Conservation (phyloP, 2,888 invertebrate species). For the Eurytoma adleriae region DNA sequence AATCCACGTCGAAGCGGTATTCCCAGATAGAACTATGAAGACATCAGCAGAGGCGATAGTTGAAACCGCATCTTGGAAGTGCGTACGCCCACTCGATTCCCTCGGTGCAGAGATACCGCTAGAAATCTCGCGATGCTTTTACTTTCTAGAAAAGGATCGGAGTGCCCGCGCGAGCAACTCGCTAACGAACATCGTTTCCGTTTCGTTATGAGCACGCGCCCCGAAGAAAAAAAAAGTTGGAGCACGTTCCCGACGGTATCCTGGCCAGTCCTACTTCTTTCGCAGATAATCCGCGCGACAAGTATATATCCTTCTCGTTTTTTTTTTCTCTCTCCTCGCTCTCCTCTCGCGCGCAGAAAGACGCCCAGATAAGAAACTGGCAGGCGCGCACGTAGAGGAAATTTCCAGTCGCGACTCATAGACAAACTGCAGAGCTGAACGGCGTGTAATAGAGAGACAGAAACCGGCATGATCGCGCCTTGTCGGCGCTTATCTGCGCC, state of each 20-base stretch:
- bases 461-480: slow-evolving; percentile 1
- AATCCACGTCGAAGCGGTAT: slow-evolving; percentile 41
- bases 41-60: slow-evolving; percentile 20
- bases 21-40: slow-evolving; percentile 40
- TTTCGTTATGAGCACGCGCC: slow-evolving; percentile 14
- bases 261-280: background rate
- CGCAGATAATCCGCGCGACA: slow-evolving; percentile 27
- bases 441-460: slow-evolving; percentile 24
- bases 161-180: background rate
- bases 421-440: slow-evolving; percentile 1
- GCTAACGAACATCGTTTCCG: slow-evolving; percentile 26
- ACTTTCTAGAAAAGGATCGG: slow-evolving; percentile 36
- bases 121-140: slow-evolving; percentile 33
- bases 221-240: background rate
- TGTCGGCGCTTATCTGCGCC: slow-evolving; percentile 60
- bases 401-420: slow-evolving; percentile 42
- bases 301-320: too few relatives aligned
- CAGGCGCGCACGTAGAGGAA: slow-evolving; percentile 25
- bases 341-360: background rate
- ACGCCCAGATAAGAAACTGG: slow-evolving; percentile 44
- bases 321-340: background rate
- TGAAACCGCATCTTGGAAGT: background rate
- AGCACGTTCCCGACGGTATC: background rate
- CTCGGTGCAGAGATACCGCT: background rate
- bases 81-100: slow-evolving; percentile 2